These are phyloP conservation scores for Tragelaphus imberbis DNA, from an alignment of 2,113 vertebrate species.

Conservation along the genomic window DNA sequence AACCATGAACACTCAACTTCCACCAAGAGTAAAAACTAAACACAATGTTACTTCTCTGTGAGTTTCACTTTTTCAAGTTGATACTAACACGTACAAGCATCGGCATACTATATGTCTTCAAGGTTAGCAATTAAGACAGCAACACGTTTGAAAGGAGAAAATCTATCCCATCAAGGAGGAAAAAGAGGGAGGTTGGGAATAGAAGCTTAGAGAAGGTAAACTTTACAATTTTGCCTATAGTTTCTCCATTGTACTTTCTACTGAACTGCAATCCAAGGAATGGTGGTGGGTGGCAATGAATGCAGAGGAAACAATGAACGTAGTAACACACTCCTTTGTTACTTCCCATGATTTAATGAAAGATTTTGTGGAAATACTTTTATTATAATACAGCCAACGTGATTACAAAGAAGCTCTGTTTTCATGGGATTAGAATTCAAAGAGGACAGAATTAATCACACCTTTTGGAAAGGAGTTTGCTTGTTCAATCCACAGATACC, in stretches of 20 bases:
- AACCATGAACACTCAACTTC: neutral
- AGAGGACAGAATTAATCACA: neutral
- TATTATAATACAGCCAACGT: neutral
- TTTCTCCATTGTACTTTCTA: neutral
- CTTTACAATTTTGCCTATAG: neutral
- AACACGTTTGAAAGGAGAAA: neutral
- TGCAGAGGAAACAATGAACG: neutral
- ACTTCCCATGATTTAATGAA: neutral
- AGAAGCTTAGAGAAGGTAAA: neutral
- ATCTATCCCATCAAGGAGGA: neutral
- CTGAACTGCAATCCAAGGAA: neutral
- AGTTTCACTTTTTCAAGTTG: neutral
- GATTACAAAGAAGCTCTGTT: neutral
- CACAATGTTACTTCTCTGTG: neutral
- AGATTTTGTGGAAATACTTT: neutral
- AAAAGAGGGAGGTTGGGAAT: neutral
- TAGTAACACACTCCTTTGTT: neutral
- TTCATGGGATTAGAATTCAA: conserved; percentile 7
- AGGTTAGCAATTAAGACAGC: neutral
- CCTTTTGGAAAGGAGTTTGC: neutral
- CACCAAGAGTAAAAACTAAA: neutral
- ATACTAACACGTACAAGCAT: neutral
- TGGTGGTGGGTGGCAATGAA: neutral
- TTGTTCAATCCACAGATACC: neutral
- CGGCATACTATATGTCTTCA: neutral